These are phyloP conservation scores for Macrotus californicus DNA, from an alignment of 2,113 vertebrate species.

Conservation along the genomic window DNA sequence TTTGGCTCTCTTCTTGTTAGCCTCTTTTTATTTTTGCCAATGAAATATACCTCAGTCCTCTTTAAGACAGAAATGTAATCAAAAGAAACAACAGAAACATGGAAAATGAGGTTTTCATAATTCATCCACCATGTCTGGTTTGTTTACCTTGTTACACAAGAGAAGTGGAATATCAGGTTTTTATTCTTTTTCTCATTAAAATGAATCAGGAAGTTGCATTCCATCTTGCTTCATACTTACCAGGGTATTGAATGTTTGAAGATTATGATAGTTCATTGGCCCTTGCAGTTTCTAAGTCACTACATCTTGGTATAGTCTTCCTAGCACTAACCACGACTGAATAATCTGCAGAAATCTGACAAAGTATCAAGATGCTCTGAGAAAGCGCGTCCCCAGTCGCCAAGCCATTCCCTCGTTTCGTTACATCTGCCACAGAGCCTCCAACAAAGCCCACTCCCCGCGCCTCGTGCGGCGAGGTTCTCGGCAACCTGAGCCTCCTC, in stretches of 20 bases:
- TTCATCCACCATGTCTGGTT: slow-evolving; percentile 62
- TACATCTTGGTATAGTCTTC: background rate
- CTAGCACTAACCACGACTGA: background rate
- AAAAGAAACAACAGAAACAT: slow-evolving; percentile 60
- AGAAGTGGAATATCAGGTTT: slow-evolving; percentile 64
- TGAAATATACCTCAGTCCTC: slow-evolving; percentile 72
- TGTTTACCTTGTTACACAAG: slow-evolving; percentile 65
- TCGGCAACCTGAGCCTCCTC: background rate
- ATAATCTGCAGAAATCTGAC: background rate
- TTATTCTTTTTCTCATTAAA: slow-evolving; percentile 65
- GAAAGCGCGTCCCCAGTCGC: background rate
- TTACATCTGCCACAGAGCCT: background rate
- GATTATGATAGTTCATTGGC: slow-evolving; percentile 47
- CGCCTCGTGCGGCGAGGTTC: background rate
- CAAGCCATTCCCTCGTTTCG: background rate
- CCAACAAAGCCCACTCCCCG: background rate
- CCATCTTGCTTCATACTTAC: slow-evolving; percentile 71
- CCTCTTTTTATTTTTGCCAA: slow-evolving; percentile 49
- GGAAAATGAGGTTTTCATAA: slow-evolving; percentile 55
- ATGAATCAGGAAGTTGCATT: slow-evolving; percentile 58
- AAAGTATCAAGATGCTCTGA: background rate
- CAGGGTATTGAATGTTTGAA: slow-evolving; percentile 65
- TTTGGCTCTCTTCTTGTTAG: slow-evolving; percentile 39
- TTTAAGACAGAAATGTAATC: slow-evolving; percentile 54
- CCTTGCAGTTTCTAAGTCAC: background rate